Conservation (phyloP, 2,113 vertebrate genomes). For the Lamprotornis superbus region DNA sequence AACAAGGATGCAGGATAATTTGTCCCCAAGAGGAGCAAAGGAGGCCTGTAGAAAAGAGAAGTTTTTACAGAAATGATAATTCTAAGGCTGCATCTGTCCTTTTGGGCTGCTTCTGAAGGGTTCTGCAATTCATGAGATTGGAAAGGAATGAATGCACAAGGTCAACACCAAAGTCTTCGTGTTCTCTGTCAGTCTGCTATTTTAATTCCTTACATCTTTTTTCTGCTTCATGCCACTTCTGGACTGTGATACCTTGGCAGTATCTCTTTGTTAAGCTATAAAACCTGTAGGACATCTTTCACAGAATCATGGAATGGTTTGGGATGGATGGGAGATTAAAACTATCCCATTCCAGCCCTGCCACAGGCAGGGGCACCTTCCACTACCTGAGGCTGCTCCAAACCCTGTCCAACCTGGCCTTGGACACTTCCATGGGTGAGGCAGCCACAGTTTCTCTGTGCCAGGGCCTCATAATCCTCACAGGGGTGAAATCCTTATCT, state of each 20-base stretch:
- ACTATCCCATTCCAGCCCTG: background rate
- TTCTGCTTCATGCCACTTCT: background rate
- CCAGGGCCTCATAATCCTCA: background rate
- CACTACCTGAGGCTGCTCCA: background rate
- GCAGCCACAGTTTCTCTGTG: background rate
- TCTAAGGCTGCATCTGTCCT: background rate
- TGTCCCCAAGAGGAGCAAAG: background rate
- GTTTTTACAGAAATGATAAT: background rate
- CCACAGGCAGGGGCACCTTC: background rate
- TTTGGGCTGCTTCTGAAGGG: background rate
- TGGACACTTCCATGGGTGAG: background rate
- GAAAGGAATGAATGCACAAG: background rate
- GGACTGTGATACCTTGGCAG: background rate
- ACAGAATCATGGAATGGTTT: background rate
- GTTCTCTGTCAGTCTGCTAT: background rate
- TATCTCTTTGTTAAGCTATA: background rate
- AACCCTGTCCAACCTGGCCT: rapidly evolving
- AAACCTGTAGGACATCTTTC: background rate
- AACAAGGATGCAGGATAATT: background rate
- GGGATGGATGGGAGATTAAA: background rate
- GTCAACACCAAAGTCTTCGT: background rate
- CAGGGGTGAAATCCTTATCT: background rate
- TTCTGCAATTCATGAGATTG: background rate
- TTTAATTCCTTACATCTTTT: background rate
- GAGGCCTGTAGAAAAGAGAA: background rate